Evolutionary conservation across 2,113 vertebrate genomes (phyloP).

Genomic region (Damaliscus lunatus): DNA sequence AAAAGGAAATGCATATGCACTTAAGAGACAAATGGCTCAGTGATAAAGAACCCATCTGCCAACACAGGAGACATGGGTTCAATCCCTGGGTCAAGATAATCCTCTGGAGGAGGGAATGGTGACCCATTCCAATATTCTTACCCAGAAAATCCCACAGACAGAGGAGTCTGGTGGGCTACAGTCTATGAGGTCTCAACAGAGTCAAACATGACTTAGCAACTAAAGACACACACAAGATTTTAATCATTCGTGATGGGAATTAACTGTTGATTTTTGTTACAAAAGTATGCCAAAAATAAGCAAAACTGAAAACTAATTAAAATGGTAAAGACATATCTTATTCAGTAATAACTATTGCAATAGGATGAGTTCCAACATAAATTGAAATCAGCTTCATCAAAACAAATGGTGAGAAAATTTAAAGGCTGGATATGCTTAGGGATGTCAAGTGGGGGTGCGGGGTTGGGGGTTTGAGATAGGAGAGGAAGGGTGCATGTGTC

Average conservation of each 20-base stretch:
- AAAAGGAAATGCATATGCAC: not conserved
- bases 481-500: not conserved
- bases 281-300: not conserved
- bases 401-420: not conserved
- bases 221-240: not conserved
- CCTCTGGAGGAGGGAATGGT: not conserved
- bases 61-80: not conserved
- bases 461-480: not conserved
- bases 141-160: not conserved
- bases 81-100: not conserved
- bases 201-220: accelerated
- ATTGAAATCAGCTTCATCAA: not conserved
- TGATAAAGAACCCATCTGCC: not conserved
- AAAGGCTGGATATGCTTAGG: not conserved
- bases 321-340: not conserved
- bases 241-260: not conserved
- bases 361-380: not conserved
- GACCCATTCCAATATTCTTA: not conserved
- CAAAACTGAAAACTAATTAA: not conserved
- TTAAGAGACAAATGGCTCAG: not conserved
- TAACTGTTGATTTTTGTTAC: not conserved
- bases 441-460: accelerated
- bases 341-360: not conserved
- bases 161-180: not conserved
- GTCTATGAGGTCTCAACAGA: not conserved